Evolutionary conservation across 2,888 invertebrate species (phyloP).

Genomic region (Diaperis boleti): DNA sequence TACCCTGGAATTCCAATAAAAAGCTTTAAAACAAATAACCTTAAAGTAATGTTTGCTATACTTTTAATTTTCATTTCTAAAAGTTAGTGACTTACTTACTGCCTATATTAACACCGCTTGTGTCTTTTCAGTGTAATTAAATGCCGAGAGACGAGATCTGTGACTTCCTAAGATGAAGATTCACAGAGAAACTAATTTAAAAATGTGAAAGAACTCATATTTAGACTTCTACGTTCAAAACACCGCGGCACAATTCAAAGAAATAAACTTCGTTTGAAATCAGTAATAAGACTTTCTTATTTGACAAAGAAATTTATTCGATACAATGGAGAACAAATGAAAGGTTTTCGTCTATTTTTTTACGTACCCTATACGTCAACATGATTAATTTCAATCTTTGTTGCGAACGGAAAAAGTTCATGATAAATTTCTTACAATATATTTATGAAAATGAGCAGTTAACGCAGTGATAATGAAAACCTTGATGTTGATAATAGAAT

Average conservation of each 20-base stretch:
- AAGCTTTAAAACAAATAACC: slow-evolving; percentile 2
- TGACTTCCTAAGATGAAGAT: slow-evolving; percentile 8
- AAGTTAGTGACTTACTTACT: slow-evolving; percentile 25
- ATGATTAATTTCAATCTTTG: slow-evolving; percentile 33
- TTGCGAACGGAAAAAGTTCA: slow-evolving; percentile 13
- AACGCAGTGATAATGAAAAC: slow-evolving; percentile 12
- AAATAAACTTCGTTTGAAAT: slow-evolving; percentile 20
- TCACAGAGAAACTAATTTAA: slow-evolving; percentile 26
- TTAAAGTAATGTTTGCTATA: slow-evolving; percentile 5
- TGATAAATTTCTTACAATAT: slow-evolving; percentile 15
- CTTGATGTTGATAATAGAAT: slow-evolving; percentile 17
- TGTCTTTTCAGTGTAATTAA: slow-evolving; percentile 31
- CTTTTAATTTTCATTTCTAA: slow-evolving; percentile 28
- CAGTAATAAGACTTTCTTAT: slow-evolving; percentile 24
- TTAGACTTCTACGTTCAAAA: slow-evolving; percentile 20
- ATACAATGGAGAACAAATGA: slow-evolving; percentile 22
- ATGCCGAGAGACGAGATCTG: slow-evolving; percentile 2
- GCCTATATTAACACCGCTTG: slow-evolving; percentile 13
- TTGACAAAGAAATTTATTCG: slow-evolving; percentile 11
- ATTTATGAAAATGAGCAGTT: slow-evolving; percentile 14
- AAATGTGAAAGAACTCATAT: slow-evolving; percentile 18
- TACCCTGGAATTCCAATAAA: slow-evolving; percentile 11
- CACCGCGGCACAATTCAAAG: slow-evolving; percentile 9
- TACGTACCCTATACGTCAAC: slow-evolving; percentile 21
- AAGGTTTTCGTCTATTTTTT: slow-evolving; percentile 15